Conservation (phyloP, 2,113 vertebrate genomes). For the Campylorhamphus procurvoides region DNA sequence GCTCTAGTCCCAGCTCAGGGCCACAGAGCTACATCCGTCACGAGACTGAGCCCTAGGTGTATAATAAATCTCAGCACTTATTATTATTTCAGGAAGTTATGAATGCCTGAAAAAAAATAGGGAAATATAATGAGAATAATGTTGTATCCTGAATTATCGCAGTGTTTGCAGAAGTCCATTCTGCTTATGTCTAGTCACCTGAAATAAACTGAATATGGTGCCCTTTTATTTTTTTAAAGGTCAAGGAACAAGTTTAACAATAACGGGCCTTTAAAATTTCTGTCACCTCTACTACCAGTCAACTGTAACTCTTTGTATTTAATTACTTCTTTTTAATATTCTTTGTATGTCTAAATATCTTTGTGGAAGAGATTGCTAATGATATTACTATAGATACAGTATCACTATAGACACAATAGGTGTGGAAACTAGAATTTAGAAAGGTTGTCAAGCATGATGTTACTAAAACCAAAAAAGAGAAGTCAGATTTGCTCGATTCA, state of each 20-base stretch:
- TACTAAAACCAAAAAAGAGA: background rate
- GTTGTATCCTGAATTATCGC: background rate
- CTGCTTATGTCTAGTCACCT: background rate
- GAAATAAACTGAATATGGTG: background rate
- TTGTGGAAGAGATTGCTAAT: background rate
- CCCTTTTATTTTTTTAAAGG: background rate
- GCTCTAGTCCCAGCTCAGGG: background rate
- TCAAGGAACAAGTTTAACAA: background rate
- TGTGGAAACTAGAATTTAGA: background rate
- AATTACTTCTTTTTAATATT: background rate
- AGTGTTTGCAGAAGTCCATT: background rate
- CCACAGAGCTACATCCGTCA: background rate
- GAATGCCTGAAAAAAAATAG: background rate
- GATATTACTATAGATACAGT: background rate
- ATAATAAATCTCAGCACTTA: background rate
- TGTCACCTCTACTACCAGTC: background rate
- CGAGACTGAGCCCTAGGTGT: background rate
- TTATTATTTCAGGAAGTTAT: slow-evolving; percentile 42
- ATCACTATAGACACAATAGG: background rate
- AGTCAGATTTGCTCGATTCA: background rate
- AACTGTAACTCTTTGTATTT: background rate
- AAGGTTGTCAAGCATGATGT: background rate
- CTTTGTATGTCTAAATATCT: background rate
- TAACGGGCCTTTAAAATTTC: background rate
- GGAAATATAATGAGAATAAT: background rate